phyloP scores from a whole-genome alignment of 2,888 invertebrate genomes.

The Serrognathus titanus region DNA sequence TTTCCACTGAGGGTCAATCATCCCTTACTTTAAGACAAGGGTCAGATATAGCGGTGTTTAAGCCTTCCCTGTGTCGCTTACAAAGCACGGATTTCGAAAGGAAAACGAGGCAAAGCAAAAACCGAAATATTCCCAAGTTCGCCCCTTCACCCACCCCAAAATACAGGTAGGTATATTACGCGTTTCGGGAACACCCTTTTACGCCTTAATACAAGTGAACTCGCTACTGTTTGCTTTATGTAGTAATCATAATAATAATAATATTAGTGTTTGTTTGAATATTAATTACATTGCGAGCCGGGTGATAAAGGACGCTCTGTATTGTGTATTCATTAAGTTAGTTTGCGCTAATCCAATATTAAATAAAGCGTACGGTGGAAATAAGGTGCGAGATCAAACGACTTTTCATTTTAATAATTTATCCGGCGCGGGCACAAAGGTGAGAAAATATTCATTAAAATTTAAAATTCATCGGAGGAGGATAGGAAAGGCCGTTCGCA shows the following conservation, averaged over 20 bases:
- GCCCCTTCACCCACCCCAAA: too few species aligned
- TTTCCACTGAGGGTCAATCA: slow-evolving; percentile 17
- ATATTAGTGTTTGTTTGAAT: too few species aligned
- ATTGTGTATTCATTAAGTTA: too few species aligned
- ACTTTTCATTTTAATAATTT: slow-evolving; percentile 1
- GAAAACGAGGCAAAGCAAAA: neutral
- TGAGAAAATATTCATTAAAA: neutral
- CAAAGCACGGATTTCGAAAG: neutral
- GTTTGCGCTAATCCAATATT: too few species aligned
- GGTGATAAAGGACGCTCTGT: too few species aligned
- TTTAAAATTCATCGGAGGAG: neutral
- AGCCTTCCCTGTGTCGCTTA: neutral
- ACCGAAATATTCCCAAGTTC: neutral
- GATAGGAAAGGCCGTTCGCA: too few species aligned
- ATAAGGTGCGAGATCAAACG: slow-evolving; percentile 1
- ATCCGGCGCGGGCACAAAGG: neutral
- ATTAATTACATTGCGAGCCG: too few species aligned
- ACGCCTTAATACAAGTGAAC: too few species aligned
- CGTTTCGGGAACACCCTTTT: too few species aligned
- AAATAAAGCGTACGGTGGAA: neutral
- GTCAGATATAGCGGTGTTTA: slow-evolving; percentile 12
- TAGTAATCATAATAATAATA: too few species aligned
- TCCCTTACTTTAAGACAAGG: slow-evolving; percentile 12
- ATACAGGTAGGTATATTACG: too few species aligned
- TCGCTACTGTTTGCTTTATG: too few species aligned